Evolutionary conservation across 30 jellyfish, hydroid and myxozoan genomes (phyloP).

Genomic region (Turritopsis rubra): DNA sequence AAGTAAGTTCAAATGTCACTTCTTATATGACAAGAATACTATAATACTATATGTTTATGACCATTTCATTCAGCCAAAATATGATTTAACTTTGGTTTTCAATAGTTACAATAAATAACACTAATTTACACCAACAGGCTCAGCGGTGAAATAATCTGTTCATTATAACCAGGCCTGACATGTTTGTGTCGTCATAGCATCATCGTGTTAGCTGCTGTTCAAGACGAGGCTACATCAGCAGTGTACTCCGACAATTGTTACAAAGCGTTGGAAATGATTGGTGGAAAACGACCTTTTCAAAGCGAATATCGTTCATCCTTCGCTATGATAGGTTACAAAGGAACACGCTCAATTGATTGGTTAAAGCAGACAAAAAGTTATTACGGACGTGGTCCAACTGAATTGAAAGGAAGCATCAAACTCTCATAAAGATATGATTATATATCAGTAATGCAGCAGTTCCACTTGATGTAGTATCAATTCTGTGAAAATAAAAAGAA

Average conservation of each 20-base stretch:
- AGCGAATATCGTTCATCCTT: slow-evolving; percentile 68
- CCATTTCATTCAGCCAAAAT: background rate
- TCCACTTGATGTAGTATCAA: background rate
- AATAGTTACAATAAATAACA: too few relatives aligned
- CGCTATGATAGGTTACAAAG: slow-evolving; percentile 88
- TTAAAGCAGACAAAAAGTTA: slow-evolving; percentile 34
- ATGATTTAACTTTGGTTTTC: background rate
- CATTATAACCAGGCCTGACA: too few relatives aligned
- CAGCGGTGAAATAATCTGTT: too few relatives aligned
- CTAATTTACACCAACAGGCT: too few relatives aligned
- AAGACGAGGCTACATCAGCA: slow-evolving; percentile 32
- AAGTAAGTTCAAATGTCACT: slow-evolving; percentile 25
- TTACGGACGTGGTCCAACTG: slow-evolving; percentile 79
- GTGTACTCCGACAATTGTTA: background rate
- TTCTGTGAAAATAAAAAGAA: too few relatives aligned
- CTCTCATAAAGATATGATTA: background rate
- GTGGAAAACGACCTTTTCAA: slow-evolving; percentile 64
- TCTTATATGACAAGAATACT: too few relatives aligned
- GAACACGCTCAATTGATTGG: slow-evolving; percentile 58
- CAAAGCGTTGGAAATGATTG: slow-evolving; percentile 29
- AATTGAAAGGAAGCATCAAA: slow-evolving; percentile 30
- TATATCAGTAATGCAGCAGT: background rate
- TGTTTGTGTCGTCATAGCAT: too few relatives aligned
- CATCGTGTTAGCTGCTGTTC: slow-evolving; percentile 30
- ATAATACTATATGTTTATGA: too few relatives aligned